Percentiles rank a stretch among this genome's conserved stretches.
Evolutionary conservation across 2,888 invertebrate species (phyloP).

Genomic region (Strigamia crassipes): DNA sequence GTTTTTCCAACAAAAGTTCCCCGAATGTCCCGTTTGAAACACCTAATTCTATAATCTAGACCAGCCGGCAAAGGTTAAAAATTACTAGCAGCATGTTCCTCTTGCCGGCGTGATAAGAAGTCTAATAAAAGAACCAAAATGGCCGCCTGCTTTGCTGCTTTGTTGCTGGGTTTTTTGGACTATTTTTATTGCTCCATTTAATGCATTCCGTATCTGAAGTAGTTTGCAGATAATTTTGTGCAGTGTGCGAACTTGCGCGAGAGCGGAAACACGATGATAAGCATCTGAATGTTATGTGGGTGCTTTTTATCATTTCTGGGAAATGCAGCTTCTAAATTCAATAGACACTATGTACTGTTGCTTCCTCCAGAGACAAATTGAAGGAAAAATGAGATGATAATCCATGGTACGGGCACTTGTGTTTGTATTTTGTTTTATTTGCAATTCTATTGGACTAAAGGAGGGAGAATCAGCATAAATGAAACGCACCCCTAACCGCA

Average conservation of each 20-base stretch:
- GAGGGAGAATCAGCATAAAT: background rate
- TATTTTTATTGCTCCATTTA: background rate
- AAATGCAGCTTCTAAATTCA: constrained; percentile 1
- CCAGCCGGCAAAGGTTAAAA: background rate
- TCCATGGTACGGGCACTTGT: background rate
- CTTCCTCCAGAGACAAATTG: background rate
- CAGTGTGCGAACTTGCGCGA: background rate
- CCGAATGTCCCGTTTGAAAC: too few species aligned
- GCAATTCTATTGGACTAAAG: constrained; percentile 9
- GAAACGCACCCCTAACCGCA: constrained; percentile 17
- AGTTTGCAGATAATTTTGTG: background rate
- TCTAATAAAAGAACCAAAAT: background rate
- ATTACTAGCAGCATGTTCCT: background rate
- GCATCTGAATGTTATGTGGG: background rate
- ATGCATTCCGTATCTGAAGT: background rate
- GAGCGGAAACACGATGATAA: background rate
- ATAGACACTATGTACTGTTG: background rate
- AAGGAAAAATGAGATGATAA: constrained; percentile 20
- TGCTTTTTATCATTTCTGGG: background rate
- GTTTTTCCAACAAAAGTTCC: too few species aligned
- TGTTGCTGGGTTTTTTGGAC: background rate
- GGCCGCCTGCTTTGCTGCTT: background rate
- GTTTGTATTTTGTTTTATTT: constrained; percentile 4
- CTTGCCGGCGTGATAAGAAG: background rate
- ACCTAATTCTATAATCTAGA: background rate